A percentile compares a stretch with the other conserved stretches of the same genome.
These are phyloP conservation scores for Loriculus beryllinus DNA, from an alignment of 2,797 vertebrate species.

Conservation along the genomic window DNA sequence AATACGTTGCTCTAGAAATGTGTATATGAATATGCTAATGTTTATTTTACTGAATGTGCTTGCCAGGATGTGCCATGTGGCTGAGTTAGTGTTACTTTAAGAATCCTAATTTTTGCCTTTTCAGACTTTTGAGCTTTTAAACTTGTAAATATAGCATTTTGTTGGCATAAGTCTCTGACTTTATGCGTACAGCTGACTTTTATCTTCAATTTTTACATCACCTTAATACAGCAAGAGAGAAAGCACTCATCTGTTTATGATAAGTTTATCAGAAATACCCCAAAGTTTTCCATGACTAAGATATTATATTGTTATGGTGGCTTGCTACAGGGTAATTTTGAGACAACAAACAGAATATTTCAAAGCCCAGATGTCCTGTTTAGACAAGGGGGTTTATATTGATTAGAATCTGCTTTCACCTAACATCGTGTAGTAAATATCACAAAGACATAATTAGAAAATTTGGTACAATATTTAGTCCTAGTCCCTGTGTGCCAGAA, in stretches of 20 bases:
- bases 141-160: slow-evolving; percentile 62
- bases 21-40: slow-evolving; percentile 67
- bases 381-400: slow-evolving; percentile 70
- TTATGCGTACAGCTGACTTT: slow-evolving; percentile 62
- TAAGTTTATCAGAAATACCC: slow-evolving; percentile 60
- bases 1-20: slow-evolving; percentile 55
- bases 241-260: slow-evolving; percentile 49
- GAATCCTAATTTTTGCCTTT: slow-evolving; percentile 62
- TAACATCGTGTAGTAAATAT: slow-evolving; percentile 65
- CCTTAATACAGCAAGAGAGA: slow-evolving; percentile 58
- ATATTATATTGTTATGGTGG: slow-evolving; percentile 60
- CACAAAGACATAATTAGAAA: slow-evolving; percentile 77
- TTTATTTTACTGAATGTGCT: slow-evolving; percentile 55
- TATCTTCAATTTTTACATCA: slow-evolving; percentile 63
- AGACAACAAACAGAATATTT: slow-evolving; percentile 67
- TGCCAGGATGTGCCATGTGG: slow-evolving; percentile 62
- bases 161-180: slow-evolving; percentile 37
- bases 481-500: slow-evolving; percentile 73
- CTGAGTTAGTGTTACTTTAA: slow-evolving; percentile 64
- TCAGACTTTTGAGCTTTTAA: slow-evolving; percentile 66
- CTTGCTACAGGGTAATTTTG: slow-evolving; percentile 49
- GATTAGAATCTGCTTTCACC: slow-evolving; percentile 73
- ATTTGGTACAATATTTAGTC: slow-evolving; percentile 74
- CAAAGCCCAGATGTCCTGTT: slow-evolving; percentile 71
- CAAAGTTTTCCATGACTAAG: slow-evolving; percentile 52